Evolutionary conservation across 2,888 invertebrate species (phyloP), one percentile per base, ranked within the genome.

Genomic region (Drosophila subsilvestris): DNA sequence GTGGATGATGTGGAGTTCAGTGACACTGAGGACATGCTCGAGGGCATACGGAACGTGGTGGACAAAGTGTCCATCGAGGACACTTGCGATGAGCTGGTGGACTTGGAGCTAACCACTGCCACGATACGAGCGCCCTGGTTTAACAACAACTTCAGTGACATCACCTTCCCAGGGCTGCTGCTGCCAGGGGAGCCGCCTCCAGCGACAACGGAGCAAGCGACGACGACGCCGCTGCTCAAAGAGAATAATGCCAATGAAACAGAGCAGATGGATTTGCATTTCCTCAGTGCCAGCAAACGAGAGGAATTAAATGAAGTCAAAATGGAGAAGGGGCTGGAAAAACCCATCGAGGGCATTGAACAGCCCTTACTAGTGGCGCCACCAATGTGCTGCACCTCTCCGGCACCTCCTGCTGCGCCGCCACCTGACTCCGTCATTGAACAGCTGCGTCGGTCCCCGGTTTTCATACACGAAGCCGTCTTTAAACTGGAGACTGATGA

Each of bases 1-100:
- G 78, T 75, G 1, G 88, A 93, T 91, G 91, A 91, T 57, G 90
- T 93, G 92, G 97, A 97, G 91, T 97, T 97, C 90, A 96, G 96
- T 78, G 97, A 97, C 84, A 95, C 96, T 0, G 97, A 97, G 90
- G 97, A 97, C 91, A 94, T 97, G 91, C 95, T 97, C 94, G 97
- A 96, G 86, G 97, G 97, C 51, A 96, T 97, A 81, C 94, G 96
- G 79, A 95, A 95, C 78, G 95, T 96, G 14, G 96, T 96, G 76
- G 94, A 94, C 82, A 94, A 93, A 44, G 93, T 92, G 0, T 91
- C 92, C 3, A 91, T 92, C 10, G 92, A 91, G 47, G 92, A 92
- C 58, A 91, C 92, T 7, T 92, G 90, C 70, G 91, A 92, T 67
- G 90, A 91, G 44, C 86, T 91, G 27, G 91, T 91, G 45, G 91